These are phyloP conservation scores for Melanotaenia maccullochi DNA, from an alignment of 2,797 vertebrate species.

Conservation along the genomic window DNA sequence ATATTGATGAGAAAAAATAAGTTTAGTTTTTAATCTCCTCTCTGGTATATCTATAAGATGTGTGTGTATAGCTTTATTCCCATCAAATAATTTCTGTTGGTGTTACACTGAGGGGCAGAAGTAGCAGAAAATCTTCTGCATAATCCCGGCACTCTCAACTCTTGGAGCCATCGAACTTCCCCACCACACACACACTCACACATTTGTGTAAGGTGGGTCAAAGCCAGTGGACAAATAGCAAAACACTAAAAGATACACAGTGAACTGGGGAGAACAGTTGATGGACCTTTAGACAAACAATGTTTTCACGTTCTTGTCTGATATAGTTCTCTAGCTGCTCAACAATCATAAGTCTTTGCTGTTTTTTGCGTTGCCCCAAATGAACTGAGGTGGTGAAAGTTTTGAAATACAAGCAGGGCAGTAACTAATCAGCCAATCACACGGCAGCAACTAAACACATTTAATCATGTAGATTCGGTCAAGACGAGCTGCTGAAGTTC, in stretches of 20 bases:
- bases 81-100: slow-evolving; percentile 4
- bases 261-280: too few relatives aligned
- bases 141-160: slow-evolving; percentile 22
- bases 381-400: too few relatives aligned
- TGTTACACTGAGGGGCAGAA: slow-evolving; percentile 1
- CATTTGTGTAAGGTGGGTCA: not conserved
- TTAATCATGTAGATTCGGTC: too few relatives aligned
- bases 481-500: too few relatives aligned
- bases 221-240: not conserved
- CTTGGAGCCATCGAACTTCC: not conserved
- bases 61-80: not conserved
- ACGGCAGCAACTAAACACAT: too few relatives aligned
- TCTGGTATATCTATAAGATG: not conserved
- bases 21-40: not conserved
- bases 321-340: too few relatives aligned
- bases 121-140: slow-evolving; percentile 61
- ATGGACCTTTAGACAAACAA: too few relatives aligned
- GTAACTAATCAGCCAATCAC: too few relatives aligned
- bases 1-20: not conserved
- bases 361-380: too few relatives aligned
- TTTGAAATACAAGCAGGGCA: too few relatives aligned
- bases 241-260: not conserved
- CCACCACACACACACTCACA: not conserved
- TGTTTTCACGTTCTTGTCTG: too few relatives aligned
- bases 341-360: too few relatives aligned